These are phyloP conservation scores for Sylvilagus bachmani DNA, from an alignment of 2,113 vertebrate genomes.

Conservation along the genomic window DNA sequence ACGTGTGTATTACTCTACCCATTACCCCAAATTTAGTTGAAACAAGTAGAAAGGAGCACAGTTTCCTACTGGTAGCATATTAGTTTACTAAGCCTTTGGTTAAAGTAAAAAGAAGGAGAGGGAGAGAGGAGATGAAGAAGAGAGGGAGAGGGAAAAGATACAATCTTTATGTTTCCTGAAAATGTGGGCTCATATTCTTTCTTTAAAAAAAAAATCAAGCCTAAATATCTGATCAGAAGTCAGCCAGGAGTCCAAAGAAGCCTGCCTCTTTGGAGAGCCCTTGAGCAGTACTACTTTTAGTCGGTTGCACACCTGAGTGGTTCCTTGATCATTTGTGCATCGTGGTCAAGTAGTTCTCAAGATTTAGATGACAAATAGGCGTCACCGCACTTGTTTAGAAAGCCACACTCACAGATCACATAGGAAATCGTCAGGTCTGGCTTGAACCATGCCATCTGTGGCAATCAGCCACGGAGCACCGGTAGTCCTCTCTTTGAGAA, in stretches of 20 bases:
- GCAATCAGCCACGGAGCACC: neutral
- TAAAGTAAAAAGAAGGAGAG: neutral
- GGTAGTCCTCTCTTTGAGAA: neutral
- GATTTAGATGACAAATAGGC: neutral
- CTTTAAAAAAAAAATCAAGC: neutral
- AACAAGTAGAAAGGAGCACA: slow-evolving; percentile 31
- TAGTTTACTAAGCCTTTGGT: slow-evolving; percentile 18
- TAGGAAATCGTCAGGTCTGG: no score
- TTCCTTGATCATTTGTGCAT: neutral
- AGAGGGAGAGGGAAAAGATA: neutral
- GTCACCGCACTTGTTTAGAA: neutral
- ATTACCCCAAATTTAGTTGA: slow-evolving; percentile 13
- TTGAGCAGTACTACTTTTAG: neutral
- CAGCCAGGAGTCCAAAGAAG: neutral
- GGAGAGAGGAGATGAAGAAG: neutral
- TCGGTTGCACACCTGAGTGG: neutral
- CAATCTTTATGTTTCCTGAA: neutral
- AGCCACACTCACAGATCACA: neutral
- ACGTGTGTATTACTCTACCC: neutral
- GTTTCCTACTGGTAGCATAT: neutral
- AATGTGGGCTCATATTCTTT: neutral
- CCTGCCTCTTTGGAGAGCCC: neutral
- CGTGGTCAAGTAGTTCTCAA: neutral
- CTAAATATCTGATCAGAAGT: neutral
- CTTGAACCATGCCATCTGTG: accelerated